Base-by-base conservation (phyloP, 1,140 invertebrate species). In the Musca domestica region DNA sequence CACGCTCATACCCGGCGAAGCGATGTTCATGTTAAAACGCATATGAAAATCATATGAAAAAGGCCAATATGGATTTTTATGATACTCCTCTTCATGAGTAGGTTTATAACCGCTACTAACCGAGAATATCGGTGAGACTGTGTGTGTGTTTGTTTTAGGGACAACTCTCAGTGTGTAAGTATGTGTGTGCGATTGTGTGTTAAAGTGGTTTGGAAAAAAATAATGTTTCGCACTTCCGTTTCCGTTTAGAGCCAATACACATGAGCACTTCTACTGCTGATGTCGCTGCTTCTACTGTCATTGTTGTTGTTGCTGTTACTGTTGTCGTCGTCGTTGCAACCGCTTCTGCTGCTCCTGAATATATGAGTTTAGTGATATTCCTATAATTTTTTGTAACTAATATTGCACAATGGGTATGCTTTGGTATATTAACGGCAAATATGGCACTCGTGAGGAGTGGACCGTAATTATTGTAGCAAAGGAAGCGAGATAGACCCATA, bases 181-280 rank as follows among this genome's bases (percentile, higher is more conserved):
- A n/a, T 30, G 27, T 30, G 3, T 12, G 34, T 41, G 34, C 12
- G 34, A 12, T 12, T 41, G 34, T 41, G 10, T 41, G 34, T 41
- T 41, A 41, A 41, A 61, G 27, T 61, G 56, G 56, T 61, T 61
- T 19, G 17, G 19, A 17, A 61, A 34, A 58, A 61, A 61, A 61
- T 61, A 61, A 61, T 61, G 56, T 61, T 61, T 61, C 56, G 56
- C 56, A 61, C 56, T 61, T 61, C 56, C 56, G 56, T 61, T 61
- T 61, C 56, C 56, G 56, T 61, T 41, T 61, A 61, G 56, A 61
- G 56, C 56, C 27, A 61, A 61, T 61, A 61, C 56, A 61, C 27
- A 61, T 41, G 56, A 61, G 56, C 34, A 41, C 34, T 9, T 41
- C 34, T 41, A 41, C 34, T 41, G 34, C 34, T 41, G 5, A 5